These are phyloP conservation scores for Bemisia tabaci DNA, from an alignment of 1,140 invertebrate genomes.

Conservation along the genomic window DNA sequence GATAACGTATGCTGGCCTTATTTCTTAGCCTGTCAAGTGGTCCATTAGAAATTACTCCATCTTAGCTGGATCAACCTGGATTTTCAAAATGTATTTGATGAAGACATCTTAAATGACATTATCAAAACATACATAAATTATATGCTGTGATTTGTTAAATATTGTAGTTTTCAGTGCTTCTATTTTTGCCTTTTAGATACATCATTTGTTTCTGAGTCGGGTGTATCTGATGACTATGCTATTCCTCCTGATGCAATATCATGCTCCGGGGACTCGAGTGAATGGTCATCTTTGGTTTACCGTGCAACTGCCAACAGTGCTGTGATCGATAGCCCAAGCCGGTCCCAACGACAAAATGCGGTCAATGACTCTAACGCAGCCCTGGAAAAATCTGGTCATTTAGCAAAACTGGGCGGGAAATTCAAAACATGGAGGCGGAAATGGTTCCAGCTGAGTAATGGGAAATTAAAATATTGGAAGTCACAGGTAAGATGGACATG, in stretches of 20 bases:
- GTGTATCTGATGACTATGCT: constrained; percentile 89
- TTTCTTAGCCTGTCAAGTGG: too few species aligned
- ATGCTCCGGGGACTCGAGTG: constrained; percentile 45
- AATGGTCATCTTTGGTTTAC: constrained; percentile 22
- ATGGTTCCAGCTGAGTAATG: constrained; percentile 89
- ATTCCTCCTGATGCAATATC: constrained; percentile 84
- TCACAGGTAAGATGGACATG: constrained; percentile 51
- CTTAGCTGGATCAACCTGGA: too few species aligned
- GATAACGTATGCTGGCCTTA: too few species aligned
- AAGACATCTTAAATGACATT: too few species aligned
- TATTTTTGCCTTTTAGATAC: constrained; percentile 47
- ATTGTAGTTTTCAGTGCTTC: too few species aligned
- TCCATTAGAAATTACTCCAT: too few species aligned
- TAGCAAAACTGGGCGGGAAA: constrained; percentile 89
- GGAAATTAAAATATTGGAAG: constrained; percentile 84
- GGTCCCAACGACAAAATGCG: neutral
- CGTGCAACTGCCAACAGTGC: constrained; percentile 12
- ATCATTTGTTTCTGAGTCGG: constrained; percentile 64
- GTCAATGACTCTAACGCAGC: constrained; percentile 38
- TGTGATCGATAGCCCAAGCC: constrained; percentile 28
- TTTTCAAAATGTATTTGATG: too few species aligned
- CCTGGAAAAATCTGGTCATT: constrained; percentile 79
- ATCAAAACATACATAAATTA: too few species aligned
- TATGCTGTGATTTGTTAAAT: too few species aligned
- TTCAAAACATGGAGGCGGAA: constrained; percentile 89